A percentile compares a stretch with the other conserved stretches of the same genome.
Evolutionary conservation across 2,888 invertebrate species (phyloP).

Genomic region (Drosophila hawaiiensis): DNA sequence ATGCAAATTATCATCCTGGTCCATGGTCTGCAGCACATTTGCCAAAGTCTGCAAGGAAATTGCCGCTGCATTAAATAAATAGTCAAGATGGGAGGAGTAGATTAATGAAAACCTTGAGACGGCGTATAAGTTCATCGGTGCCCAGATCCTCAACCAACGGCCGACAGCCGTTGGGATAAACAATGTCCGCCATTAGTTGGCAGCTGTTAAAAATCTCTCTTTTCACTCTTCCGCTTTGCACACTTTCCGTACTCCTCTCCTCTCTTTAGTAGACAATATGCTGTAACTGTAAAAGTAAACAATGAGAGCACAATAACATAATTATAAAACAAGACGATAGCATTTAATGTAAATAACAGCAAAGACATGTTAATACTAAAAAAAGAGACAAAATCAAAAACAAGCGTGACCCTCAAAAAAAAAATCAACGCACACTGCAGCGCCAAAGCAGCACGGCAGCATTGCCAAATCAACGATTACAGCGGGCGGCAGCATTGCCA

Average conservation of each 20-base stretch:
- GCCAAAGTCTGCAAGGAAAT: slow-evolving; percentile 90
- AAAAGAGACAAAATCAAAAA: slow-evolving; percentile 34
- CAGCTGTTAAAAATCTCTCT: slow-evolving; percentile 23
- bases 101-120: slow-evolving; percentile 91
- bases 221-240: slow-evolving; percentile 1
- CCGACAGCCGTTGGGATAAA: slow-evolving; percentile 97
- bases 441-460: slow-evolving; percentile 56
- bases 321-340: background rate
- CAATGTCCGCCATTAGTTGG: slow-evolving; percentile 91
- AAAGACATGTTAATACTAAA: slow-evolving; percentile 14
- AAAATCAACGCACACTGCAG: slow-evolving; percentile 32
- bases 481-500: slow-evolving; percentile 64
- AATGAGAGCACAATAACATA: slow-evolving; percentile 18
- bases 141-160: slow-evolving; percentile 97
- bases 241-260: background rate
- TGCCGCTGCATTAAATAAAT: background rate
- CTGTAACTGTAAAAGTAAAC: slow-evolving; percentile 40
- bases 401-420: slow-evolving; percentile 58
- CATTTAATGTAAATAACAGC: slow-evolving; percentile 15
- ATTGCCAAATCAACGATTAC: slow-evolving; percentile 73
- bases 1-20: slow-evolving; percentile 97
- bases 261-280: slow-evolving; percentile 14
- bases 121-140: slow-evolving; percentile 96
- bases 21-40: slow-evolving; percentile 97
- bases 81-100: background rate